A percentile compares a stretch with the other conserved stretches of the same genome.
phyloP scores from a whole-genome alignment of 2,797 vertebrate species.

The Tympanoctomys barrerae region DNA sequence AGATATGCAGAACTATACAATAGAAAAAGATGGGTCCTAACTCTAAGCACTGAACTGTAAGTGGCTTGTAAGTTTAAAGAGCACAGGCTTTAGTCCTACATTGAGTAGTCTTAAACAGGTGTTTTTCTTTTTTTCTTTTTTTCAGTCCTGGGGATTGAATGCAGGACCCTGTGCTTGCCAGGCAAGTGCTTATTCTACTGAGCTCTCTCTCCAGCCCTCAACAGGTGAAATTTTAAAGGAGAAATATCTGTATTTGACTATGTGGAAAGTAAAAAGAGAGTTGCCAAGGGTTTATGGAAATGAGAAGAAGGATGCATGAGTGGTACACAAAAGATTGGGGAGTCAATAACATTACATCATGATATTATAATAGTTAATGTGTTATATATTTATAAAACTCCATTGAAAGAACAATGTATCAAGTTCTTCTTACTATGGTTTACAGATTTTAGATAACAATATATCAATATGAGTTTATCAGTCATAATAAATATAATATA shows the following conservation, averaged over 20 bases:
- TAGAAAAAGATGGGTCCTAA: neutral
- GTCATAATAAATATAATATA: neutral
- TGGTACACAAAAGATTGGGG: neutral
- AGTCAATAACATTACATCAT: neutral
- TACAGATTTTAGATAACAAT: neutral
- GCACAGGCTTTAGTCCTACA: fast-evolving
- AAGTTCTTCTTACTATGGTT: neutral
- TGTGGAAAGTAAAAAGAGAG: neutral
- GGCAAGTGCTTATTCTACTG: too few species aligned
- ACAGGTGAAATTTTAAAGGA: neutral
- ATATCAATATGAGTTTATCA: neutral
- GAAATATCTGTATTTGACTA: neutral
- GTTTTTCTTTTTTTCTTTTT: too few species aligned
- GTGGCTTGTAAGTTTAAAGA: neutral
- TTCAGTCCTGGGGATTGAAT: too few species aligned
- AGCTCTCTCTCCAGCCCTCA: neutral
- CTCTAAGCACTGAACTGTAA: neutral
- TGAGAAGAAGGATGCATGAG: neutral
- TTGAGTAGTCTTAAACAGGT: neutral
- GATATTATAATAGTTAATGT: neutral
- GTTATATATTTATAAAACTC: neutral
- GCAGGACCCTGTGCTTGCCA: too few species aligned
- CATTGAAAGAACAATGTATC: neutral
- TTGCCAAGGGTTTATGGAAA: neutral
- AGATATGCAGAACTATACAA: neutral